These are phyloP conservation scores for Drosophila funebris DNA, from an alignment of 1,140 invertebrate genomes.

Conservation along the genomic window DNA sequence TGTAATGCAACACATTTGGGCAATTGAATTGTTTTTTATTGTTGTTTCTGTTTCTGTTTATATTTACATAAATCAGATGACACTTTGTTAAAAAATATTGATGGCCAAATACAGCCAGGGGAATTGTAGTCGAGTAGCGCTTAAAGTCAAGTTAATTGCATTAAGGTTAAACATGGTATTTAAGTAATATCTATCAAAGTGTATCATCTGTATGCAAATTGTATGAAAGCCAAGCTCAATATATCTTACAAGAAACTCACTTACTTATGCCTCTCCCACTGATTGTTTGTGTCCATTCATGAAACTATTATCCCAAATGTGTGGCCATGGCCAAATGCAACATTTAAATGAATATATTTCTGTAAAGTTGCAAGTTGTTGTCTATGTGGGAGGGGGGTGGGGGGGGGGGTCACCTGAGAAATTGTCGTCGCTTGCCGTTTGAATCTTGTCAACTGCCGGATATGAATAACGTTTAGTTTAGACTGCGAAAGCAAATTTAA, in stretches of 20 bases:
- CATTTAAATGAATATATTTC: constrained; percentile 16
- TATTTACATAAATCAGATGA: constrained; percentile 15
- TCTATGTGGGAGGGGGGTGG: too few relatives aligned
- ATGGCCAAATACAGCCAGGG: background rate
- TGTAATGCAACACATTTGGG: constrained; percentile 20
- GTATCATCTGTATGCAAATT: constrained; percentile 32
- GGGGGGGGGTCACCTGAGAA: constrained; percentile 5
- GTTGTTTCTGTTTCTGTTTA: constrained; percentile 14
- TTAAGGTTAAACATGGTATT: background rate
- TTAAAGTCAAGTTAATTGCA: background rate
- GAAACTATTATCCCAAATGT: constrained; percentile 10
- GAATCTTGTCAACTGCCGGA: constrained; percentile 25
- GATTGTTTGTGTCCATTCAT: background rate
- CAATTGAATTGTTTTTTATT: constrained; percentile 30
- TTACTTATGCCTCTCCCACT: background rate
- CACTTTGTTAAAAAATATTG: background rate
- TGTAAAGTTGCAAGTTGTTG: background rate
- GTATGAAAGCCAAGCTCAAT: background rate
- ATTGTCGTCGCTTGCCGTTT: constrained; percentile 1
- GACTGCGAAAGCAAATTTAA: constrained; percentile 21
- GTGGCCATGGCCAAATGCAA: background rate
- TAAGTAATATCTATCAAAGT: background rate
- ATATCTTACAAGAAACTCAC: background rate
- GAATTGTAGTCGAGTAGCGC: background rate
- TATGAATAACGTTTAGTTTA: constrained; percentile 36